Evolutionary conservation across 2,888 invertebrate genomes (phyloP), one percentile per base, ranked within the genome.

Genomic region (Nipponacmea schrenckii): DNA sequence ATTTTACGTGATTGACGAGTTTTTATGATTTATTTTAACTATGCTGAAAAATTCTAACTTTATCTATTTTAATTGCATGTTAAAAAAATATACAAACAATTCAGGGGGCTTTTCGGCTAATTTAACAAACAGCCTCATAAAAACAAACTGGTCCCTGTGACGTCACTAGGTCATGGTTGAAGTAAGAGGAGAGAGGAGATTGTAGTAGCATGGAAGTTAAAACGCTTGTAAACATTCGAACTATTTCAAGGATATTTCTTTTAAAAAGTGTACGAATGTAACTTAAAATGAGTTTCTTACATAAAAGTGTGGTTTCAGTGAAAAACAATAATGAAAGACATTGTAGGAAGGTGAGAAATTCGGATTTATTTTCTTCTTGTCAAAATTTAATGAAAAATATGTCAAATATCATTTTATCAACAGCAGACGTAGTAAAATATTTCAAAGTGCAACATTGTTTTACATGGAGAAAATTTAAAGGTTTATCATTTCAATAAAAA

Each of bases 251-350:
- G 56, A 56, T 56, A 24, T 56, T 24, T 24, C 56, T 56, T 24
- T 20, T 56, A 70, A 39, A 63, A 50, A 48, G 39, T 67, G 31
- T 26, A 48, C 62, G 46, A 20, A 62, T 66, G 39, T 15, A 62
- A 31, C 66, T 62, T 64, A 71, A 56, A 66, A 74, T 74, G 74
- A 74, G 74, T 70, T 50, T 69, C 39, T 68, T 64, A 48, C 65
- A 74, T 50, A 74, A 71, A 62, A 70, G 68, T 44, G 71, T 74
- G 12, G 62, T 68, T 12, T 39, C 64, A 20, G 68, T 74, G 15
- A 62, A 70, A 56, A 74, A 74, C 39, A 67, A 70, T 27, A 63
- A 74, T 50, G 74, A 74, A 62, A 56, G 70, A 64, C 66, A 70
- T 56, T 56, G 44, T 24, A 67, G 74, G 48, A 70, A 71, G 74